phyloP scores from a whole-genome alignment of 2,113 vertebrate genomes.

The Pelecanoides urinatrix region DNA sequence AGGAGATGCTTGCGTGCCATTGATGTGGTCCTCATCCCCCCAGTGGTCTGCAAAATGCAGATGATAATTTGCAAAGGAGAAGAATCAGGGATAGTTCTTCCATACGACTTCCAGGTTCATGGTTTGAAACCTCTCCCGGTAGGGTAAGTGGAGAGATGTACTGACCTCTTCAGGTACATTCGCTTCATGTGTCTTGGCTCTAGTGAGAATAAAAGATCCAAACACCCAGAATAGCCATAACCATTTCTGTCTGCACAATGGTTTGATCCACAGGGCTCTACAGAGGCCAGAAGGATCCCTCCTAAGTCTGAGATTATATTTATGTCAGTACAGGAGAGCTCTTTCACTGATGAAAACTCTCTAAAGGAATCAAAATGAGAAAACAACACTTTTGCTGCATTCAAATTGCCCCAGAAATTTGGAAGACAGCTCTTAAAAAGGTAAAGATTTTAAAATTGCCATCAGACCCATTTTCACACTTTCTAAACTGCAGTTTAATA shows the following conservation, averaged over 20 bases:
- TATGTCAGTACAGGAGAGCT: not conserved
- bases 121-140: not conserved
- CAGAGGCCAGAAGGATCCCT: not conserved
- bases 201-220: not conserved
- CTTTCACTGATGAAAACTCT: not conserved
- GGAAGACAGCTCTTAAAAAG: not conserved
- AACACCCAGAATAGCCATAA: not conserved
- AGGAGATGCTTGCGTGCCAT: not conserved
- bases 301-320: not conserved
- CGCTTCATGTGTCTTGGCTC: not conserved
- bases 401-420: not conserved
- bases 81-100: not conserved
- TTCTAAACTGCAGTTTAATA: not conserved
- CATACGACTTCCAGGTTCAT: not conserved
- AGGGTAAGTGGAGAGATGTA: not conserved
- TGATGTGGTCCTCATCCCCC: no score
- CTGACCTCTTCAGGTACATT: not conserved
- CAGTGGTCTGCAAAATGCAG: not conserved
- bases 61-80: not conserved
- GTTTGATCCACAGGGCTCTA: not conserved
- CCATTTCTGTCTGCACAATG: not conserved
- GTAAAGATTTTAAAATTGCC: not conserved
- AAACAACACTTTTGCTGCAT: not conserved
- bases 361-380: not conserved
- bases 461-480: not conserved